Conservation (phyloP, 2,113 vertebrate species). For the Suncus etruscus region DNA sequence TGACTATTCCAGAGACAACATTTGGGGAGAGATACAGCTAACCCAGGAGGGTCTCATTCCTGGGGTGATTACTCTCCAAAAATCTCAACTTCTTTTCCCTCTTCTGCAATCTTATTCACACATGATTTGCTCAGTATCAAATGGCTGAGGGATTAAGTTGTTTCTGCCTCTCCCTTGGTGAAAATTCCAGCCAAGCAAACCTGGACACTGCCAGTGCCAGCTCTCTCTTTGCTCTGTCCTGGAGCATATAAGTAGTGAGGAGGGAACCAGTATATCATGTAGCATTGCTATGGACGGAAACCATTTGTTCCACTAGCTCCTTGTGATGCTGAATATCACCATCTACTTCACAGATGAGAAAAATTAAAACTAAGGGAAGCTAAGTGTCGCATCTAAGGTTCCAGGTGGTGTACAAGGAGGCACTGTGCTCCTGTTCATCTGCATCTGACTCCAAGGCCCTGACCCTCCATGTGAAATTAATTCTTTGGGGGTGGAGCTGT, state of each 20-base stretch:
- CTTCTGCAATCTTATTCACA: not conserved
- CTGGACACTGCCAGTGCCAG: not conserved
- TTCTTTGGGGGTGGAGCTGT: not conserved
- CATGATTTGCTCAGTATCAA: slow-evolving; percentile 17
- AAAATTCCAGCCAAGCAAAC: not conserved
- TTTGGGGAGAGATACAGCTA: not conserved
- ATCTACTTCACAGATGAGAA: not conserved
- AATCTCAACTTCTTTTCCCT: not conserved
- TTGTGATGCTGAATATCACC: not conserved
- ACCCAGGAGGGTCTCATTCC: not conserved
- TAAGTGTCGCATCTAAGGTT: not conserved
- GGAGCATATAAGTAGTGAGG: not conserved
- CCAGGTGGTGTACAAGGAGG: no score
- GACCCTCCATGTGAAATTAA: not conserved
- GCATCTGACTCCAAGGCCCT: not conserved
- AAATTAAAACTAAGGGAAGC: not conserved
- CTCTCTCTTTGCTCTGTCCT: rapidly evolving
- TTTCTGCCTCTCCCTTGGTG: not conserved
- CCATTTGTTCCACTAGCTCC: not conserved
- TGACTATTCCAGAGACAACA: not conserved
- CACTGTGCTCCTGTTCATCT: not conserved
- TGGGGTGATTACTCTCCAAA: no score
- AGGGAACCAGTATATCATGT: rapidly evolving
- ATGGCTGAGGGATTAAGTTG: not conserved
- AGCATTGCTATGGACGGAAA: rapidly evolving